Base-by-base conservation (phyloP, 2,797 vertebrate genomes). In the Sebastes itinus region DNA sequence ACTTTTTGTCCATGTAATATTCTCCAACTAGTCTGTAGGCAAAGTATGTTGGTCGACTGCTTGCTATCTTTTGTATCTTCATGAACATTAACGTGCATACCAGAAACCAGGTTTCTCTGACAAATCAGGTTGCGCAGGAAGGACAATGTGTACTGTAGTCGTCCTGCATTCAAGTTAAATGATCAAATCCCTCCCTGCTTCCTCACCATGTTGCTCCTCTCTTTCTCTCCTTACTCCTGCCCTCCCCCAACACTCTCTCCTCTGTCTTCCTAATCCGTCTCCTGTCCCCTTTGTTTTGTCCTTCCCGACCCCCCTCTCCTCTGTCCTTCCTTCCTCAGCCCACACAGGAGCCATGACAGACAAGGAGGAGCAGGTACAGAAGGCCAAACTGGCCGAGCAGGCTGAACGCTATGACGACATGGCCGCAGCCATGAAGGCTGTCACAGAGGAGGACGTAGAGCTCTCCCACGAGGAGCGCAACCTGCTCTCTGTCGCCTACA, bases 351-450 rank as follows among this genome's bases (percentile, higher is more conserved):
- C 87, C 92, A 96, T 96, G 95, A 6, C 95, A 94, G 96, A 98
- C 94, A 97, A 95, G 95, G 89, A 82, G 0, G 96, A 97, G 78
- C 93, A 96, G 93, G 96, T 99, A 87, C 95, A 97, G 93, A 97
- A 96, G 92, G 97, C 98, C 96, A 99, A 98, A 94, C 93, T 99
- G 95, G 95, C 97, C 7, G 98, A 99, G 96, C 98, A 99, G 96
- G 97, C 97, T 70, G 98, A 99, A 93, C 97, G 98, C 89, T 99
- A 99, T 4, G 97, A 99, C 75, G 98, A 99, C 95, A 99, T 99
- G 98, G 97, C 97, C 23, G 93, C 92, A 58, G 94, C 94, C 93
- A 99, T 99, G 98, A 99, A 98, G 93, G 87, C 88, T 5, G 96
- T 99, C 87, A 97, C 97, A 23, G 96, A 97, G 94, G 88, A 92